phyloP scores from a whole-genome alignment of 2,797 vertebrate species.

The Cossypha heuglini region DNA sequence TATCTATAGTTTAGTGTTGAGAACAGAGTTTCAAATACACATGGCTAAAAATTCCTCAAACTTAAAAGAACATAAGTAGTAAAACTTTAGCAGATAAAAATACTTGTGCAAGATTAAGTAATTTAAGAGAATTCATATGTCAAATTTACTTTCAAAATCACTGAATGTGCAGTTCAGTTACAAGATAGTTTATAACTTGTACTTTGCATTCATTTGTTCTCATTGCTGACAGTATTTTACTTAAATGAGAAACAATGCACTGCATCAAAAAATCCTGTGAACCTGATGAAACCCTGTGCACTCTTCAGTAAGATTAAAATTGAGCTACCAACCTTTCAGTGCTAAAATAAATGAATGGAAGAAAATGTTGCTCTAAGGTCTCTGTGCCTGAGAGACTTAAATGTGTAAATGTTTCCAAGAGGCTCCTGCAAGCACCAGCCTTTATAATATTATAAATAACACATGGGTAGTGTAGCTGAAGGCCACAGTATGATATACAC shows the following conservation, averaged over 20 bases:
- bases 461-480: not conserved
- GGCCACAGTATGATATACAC: not conserved
- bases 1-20: conserved; percentile 2
- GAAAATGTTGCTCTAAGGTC: not conserved
- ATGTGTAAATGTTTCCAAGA: not conserved
- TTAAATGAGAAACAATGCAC: conserved; percentile 25
- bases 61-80: not conserved
- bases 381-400: not conserved
- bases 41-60: not conserved
- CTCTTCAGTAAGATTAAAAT: conserved; percentile 4
- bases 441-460: not conserved
- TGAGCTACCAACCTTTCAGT: conserved; percentile 7
- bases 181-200: not conserved
- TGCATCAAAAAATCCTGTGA: conserved; percentile 6
- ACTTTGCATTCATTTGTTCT: not conserved
- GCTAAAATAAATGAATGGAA: not conserved
- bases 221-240: not conserved
- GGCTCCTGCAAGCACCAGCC: not conserved
- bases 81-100: not conserved
- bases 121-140: not conserved
- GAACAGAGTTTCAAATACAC: not conserved
- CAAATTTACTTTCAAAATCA: conserved; percentile 34
- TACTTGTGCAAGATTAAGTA: conserved; percentile 10
- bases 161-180: not conserved
- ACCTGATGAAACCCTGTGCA: not conserved